Base-by-base conservation (phyloP, 2,113 vertebrate species). In the Aix galericulata region DNA sequence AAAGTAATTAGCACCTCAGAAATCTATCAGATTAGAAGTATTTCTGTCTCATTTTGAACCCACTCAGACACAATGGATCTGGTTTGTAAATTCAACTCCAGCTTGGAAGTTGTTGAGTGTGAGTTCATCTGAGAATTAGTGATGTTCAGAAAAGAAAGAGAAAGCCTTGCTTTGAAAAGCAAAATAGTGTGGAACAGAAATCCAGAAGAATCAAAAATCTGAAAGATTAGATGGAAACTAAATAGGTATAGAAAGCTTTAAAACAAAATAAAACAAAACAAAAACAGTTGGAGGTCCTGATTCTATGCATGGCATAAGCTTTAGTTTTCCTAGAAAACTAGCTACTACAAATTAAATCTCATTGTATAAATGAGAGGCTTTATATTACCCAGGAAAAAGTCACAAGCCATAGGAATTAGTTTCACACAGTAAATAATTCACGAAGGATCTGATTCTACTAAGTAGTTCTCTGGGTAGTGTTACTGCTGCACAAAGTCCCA, bases 1-100 rank as follows among this genome's bases (percentile, higher is more conserved):
- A 89, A 96, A 89, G 82, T 87, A 96, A 93, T 95, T 94, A 97
- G 46, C 91, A 93, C 93, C 76, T 95, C 89, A 60, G 94, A 95
- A 93, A 79, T 90, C 73, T 60, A 95, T 68, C 92, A 92, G 90
- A 89, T 79, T 91, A 92, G 60, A 90, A 87, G 7, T 79, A 93
- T 91, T 94, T 95, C 86, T 86, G 73, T 87, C 90, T 91, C 74
- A 8, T 92, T 96, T 78, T 68, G 71, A 93, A 95, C 76, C 56
- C 44, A 31, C 69, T 92, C 86, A 87, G 62, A 87, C 82, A 79
- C 71, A 96, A 59, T 76, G 50, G 83, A 44, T 73, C 66, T 93
- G 88, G 40, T 73, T 66, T 93, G 88, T 82, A 94, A 91, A 91
- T 85, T 92, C 81, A 89, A 32, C 72, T 92, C 74, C 76, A 22